Base-by-base conservation (phyloP, 1,140 invertebrate species). In the Bursaphelenchus mucronatus region DNA sequence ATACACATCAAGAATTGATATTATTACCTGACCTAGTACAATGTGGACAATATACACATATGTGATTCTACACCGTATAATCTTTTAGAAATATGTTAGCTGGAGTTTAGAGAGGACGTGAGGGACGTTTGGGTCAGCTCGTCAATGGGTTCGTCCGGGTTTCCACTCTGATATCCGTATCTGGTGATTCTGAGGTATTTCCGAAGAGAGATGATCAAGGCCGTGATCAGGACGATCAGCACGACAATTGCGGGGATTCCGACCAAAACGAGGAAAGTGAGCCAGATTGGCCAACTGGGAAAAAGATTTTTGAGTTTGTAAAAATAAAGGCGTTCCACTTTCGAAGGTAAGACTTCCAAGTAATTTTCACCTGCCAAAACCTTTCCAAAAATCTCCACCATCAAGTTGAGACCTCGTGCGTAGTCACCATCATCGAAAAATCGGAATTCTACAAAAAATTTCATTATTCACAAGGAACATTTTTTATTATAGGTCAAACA, bases 331-430 rank as follows among this genome's bases (percentile, higher is more conserved):
- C 10, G 13, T 50, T 59, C 57, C 40, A 44, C 45, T 13, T 44
- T 59, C 3, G 57, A 44, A n/a, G 57, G 57, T 4, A 59, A 44
- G 4, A 11, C 57, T 15, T 40, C 19, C 11, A n/a, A 11, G 11
- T n/a, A 13, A 50, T 30, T 30, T 50, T 59, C 40, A 44, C 57
- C 57, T 3, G 40, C 13, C 13, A 59, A 59, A n/a, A 59, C 57
- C 11, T 39, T 39, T 17, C 57, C 57, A 39, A 15, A 59, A 1
- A 59, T 44, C 10, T 59, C 30, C 4, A 50, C 30, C 57, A 59
- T 59, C 40, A 59, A 39, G 40, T 15, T n/a, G 57, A 59, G 57
- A 7, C 57, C 57, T 39, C 11, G 13, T n/a, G 57, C 45, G 41
- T 46, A 46, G 30, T 59, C 40, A 3, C 57, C 57, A 39, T 50